These are phyloP conservation scores for Pelosia muscerda DNA, from an alignment of 2,888 invertebrate genomes.

Conservation along the genomic window DNA sequence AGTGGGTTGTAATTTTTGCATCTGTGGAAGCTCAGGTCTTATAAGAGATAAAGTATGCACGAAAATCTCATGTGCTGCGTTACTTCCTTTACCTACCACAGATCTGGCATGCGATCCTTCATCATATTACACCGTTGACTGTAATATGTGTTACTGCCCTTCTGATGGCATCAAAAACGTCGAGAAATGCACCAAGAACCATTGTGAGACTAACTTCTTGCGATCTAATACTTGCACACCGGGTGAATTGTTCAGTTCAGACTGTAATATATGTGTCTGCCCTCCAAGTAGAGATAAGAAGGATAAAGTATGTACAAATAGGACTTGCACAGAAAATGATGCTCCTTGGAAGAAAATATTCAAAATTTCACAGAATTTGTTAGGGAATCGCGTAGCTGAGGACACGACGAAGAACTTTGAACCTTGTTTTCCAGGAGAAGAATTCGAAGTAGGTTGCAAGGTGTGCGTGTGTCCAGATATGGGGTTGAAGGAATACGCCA, in stretches of 20 bases:
- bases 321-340: conserved; percentile 62
- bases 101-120: conserved; percentile 73
- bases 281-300: conserved; percentile 72
- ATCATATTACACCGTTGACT: conserved; percentile 76
- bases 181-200: conserved; percentile 76
- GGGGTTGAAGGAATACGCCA: conserved; percentile 73
- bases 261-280: conserved; percentile 81
- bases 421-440: conserved; percentile 78
- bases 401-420: conserved; percentile 64
- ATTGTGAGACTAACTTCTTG: conserved; percentile 72
- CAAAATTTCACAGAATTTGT: conserved; percentile 62
- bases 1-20: conserved; percentile 78
- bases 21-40: conserved; percentile 72
- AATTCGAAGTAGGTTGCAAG: conserved; percentile 75
- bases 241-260: conserved; percentile 73
- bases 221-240: conserved; percentile 69
- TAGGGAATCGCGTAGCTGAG: conserved; percentile 54
- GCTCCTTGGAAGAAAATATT: conserved; percentile 69
- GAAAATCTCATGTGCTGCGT: conserved; percentile 63
- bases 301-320: conserved; percentile 71
- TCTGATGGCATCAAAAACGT: conserved; percentile 75
- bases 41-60: conserved; percentile 69
- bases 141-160: conserved; percentile 77
- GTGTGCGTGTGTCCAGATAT: conserved; percentile 78
- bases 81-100: conserved; percentile 23